These are phyloP conservation scores for Sesia bembeciformis DNA, from an alignment of 2,888 invertebrate genomes.

Conservation along the genomic window DNA sequence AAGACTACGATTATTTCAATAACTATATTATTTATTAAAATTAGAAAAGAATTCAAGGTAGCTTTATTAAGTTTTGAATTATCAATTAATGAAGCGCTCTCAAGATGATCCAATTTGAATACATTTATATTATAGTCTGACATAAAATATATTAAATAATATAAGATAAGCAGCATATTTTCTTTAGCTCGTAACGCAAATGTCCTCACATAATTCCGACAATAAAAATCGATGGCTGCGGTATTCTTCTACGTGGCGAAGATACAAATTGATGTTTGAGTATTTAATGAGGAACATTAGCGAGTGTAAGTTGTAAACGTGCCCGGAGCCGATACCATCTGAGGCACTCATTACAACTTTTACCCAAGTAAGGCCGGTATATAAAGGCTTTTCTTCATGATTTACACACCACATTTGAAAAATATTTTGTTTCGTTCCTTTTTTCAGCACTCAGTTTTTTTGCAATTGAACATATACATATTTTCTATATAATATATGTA, in stretches of 20 bases:
- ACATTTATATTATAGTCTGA: too few relatives aligned
- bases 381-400: constrained; percentile 29
- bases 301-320: constrained; percentile 28
- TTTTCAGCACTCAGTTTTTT: background rate
- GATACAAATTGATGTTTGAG: constrained; percentile 43
- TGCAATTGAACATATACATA: too few relatives aligned
- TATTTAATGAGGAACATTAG: constrained; percentile 49
- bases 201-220: constrained; percentile 5
- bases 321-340: constrained; percentile 32
- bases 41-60: too few relatives aligned
- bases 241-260: constrained; percentile 28
- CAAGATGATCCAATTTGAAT: too few relatives aligned
- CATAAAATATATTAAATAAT: background rate
- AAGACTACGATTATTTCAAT: too few relatives aligned
- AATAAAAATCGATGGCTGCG: constrained; percentile 18
- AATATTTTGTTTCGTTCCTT: background rate
- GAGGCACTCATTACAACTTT: constrained; percentile 42
- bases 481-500: too few relatives aligned
- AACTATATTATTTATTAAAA: too few relatives aligned
- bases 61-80: too few relatives aligned
- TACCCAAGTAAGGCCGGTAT: constrained; percentile 31
- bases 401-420: constrained; percentile 31
- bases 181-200: background rate
- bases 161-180: constrained; percentile 1
- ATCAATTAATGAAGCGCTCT: too few relatives aligned